Base-by-base conservation (phyloP, 2,113 vertebrate species). In the Meleagris gallopavo region DNA sequence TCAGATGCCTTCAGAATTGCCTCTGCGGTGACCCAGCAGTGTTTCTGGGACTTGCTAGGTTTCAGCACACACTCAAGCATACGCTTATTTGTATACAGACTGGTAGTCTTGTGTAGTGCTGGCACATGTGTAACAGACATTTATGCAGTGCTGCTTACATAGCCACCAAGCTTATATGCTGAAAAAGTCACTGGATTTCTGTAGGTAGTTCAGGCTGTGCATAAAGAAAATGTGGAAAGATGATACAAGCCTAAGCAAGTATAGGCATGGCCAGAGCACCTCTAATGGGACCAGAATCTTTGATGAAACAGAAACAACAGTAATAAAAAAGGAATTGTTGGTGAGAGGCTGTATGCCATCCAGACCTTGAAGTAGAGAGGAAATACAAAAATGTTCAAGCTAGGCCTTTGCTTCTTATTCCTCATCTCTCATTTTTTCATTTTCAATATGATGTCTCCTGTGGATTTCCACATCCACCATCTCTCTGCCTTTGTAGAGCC, bases 1-100 rank as follows among this genome's bases (percentile, higher is more conserved):
- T 27, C 7, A 18, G 32, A 3, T 60, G 32, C 32, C 34, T 67
- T 34, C 41, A 46, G 66, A 38, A 27, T 4, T 82, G 61, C 57
- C 81, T 75, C 52, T 50, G 61, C 24, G 30, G 19, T 57, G 66
- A 36, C 36, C 6, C 52, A 72, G n/a, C 0, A 0, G n/a, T 36
- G 82, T 74, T 82, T 32, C 30, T 60, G 70, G 70, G 46, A 66
- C 2, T 65, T 75, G 32, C 38, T 29, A 20, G 30, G 24, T 43
- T 69, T 57, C 62, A 65, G 62, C 0, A 0, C 60, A 17, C 4
- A 0, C 58, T 76, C 2, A 0, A 12, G 48, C 0, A 0, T 48
- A 14, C 11, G 3, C 80, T 54, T 71, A 14, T 76, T 36, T 18
- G 3, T 45, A 2, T 58, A 72, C 46, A 79, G 40, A n/a, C 66